Percentiles rank a stretch among this genome's conserved stretches.
Conservation (phyloP, 1,140 invertebrate genomes). For the Drosophila orena region DNA sequence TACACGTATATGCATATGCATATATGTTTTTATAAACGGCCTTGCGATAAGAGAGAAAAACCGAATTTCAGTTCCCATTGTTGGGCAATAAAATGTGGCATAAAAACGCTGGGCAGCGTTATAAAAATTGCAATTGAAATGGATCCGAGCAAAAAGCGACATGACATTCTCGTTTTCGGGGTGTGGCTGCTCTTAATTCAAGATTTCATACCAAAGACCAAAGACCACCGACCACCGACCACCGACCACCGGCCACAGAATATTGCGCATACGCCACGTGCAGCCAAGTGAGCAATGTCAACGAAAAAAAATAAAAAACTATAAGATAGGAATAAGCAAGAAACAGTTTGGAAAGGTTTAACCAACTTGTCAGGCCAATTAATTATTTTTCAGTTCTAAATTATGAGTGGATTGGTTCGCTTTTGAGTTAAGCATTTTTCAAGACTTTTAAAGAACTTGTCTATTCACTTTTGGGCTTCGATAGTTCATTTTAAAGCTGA, state of each 20-base stretch:
- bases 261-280: conserved; percentile 49
- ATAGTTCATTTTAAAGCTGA: no score
- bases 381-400: conserved; percentile 3
- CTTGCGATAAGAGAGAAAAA: conserved; percentile 21
- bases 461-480: background rate
- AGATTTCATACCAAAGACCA: conserved; percentile 10
- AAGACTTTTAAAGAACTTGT: background rate
- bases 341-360: conserved; percentile 36
- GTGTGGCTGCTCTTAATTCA: conserved; percentile 32
- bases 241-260: conserved; percentile 11
- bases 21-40: conserved; percentile 24
- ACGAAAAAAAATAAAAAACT: background rate
- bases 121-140: conserved; percentile 55
- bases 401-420: conserved; percentile 4
- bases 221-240: background rate
- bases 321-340: conserved; percentile 1
- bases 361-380: conserved; percentile 22
- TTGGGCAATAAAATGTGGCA: conserved; percentile 41
- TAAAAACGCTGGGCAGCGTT: conserved; percentile 30
- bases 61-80: conserved; percentile 20
- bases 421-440: background rate
- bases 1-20: background rate
- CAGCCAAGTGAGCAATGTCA: conserved; percentile 29
- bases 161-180: conserved; percentile 44
- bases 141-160: conserved; percentile 22